Evolutionary conservation across 2,113 vertebrate species (phyloP), one percentile per base, ranked within the genome.

Genomic region (Canis aureus): DNA sequence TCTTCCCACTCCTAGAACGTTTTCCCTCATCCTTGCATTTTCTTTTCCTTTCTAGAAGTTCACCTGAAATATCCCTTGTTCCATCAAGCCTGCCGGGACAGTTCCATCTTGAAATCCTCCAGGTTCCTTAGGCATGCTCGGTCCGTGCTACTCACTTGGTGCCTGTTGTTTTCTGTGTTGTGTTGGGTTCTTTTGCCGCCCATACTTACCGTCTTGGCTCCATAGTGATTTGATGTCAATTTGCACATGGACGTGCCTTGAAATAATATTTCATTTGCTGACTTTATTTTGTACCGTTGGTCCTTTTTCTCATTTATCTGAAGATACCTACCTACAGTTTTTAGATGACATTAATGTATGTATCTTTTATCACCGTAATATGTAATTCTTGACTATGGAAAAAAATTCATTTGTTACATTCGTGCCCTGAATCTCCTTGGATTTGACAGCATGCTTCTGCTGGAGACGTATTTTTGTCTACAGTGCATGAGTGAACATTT

Each of bases 261-360:
- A 91, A 93, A 83, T 82, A 64, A 53, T 66, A 23, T 82, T 96
- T 97, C 55, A 84, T 71, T 92, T 64, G 22, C 92, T 82, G 76
- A 85, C 74, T 97, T 97, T 94, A 88, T 89, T 97, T 92, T 96
- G 86, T 93, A 38, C 66, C 89, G 20, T 98, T 94, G 95, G 73
- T 94, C 91, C 92, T 97, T 95, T 94, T 55, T 78, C 49, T 92
- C 94, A 91, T 73, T 94, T 96, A 96, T 90, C 71, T 81, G 71
- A 79, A 97, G 96, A 97, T 84, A 95, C 55, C 66, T 53, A 59
- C 67, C 66, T 97, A 12, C 29, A 84, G 76, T 74, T 97, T 80
- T 84, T 87, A 67, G 88, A 59, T 97, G 95, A 85, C 62, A 82
- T 89, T 95, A 93, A 76, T 89, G 1, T 78, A 55, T 62, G 88